A percentile compares a stretch with the other conserved stretches of the same genome.
Conservation (phyloP, 2,888 invertebrate species). For the Amiota mariae region DNA sequence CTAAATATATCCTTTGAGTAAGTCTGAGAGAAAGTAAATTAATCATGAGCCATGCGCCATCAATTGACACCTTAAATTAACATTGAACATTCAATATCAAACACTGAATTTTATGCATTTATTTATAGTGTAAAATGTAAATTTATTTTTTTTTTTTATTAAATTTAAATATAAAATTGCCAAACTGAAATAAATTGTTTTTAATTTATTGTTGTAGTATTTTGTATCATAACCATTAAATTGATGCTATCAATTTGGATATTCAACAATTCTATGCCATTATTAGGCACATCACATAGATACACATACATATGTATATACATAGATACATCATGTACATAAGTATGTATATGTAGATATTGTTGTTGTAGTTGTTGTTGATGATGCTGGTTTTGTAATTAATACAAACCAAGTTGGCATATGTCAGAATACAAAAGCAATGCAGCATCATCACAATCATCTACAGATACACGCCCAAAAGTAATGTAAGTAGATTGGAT, state of each 20-base stretch:
- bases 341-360: neutral
- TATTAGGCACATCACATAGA: constrained; percentile 24
- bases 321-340: neutral
- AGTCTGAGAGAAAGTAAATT: too few species aligned
- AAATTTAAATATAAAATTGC: neutral
- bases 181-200: neutral
- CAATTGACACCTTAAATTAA: constrained; percentile 5
- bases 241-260: constrained; percentile 12
- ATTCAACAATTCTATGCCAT: constrained; percentile 16
- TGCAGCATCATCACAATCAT: neutral
- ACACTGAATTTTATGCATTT: neutral
- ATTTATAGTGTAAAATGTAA: neutral
- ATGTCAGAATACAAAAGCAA: neutral
- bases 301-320: constrained; percentile 4
- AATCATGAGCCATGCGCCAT: too few species aligned
- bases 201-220: neutral
- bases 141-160: neutral
- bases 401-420: constrained; percentile 4
- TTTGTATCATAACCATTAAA: constrained; percentile 10
- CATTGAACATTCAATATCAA: too few species aligned
- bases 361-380: neutral
- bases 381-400: constrained; percentile 21
- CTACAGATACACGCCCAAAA: too few species aligned
- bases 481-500: too few species aligned
- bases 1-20: too few species aligned